These are phyloP conservation scores for Hylaea fasciaria DNA, from an alignment of 2,888 invertebrate genomes.

Conservation along the genomic window DNA sequence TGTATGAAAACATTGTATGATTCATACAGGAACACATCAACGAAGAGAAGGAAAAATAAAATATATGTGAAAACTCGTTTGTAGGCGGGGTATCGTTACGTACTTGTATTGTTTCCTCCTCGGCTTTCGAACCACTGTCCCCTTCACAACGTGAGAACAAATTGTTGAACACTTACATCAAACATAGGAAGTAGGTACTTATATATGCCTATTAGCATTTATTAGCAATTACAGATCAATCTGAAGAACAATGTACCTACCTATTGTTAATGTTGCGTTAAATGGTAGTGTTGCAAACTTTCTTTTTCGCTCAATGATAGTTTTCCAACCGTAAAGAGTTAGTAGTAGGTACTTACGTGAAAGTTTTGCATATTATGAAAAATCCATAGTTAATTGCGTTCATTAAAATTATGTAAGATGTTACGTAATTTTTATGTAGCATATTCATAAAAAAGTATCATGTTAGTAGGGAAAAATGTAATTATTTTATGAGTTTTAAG, in stretches of 20 bases:
- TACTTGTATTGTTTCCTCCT: slow-evolving; percentile 28
- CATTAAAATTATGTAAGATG: slow-evolving; percentile 18
- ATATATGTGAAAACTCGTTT: slow-evolving; percentile 26
- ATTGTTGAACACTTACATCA: slow-evolving; percentile 25
- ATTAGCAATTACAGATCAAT: slow-evolving; percentile 29
- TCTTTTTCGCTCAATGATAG: slow-evolving; percentile 19
- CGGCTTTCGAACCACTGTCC: slow-evolving; percentile 27
- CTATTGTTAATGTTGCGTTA: slow-evolving; percentile 20
- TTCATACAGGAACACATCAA: slow-evolving; percentile 2
- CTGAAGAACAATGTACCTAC: slow-evolving; percentile 21
- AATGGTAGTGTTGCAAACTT: slow-evolving; percentile 11
- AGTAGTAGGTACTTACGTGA: too few relatives aligned
- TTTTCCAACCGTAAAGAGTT: slow-evolving; percentile 19
- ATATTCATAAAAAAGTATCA: slow-evolving; percentile 20
- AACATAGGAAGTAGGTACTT: slow-evolving; percentile 31
- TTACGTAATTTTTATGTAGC: slow-evolving; percentile 17
- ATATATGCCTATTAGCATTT: slow-evolving; percentile 29
- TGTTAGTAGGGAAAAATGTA: background rate
- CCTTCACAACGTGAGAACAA: slow-evolving; percentile 32
- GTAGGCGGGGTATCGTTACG: slow-evolving; percentile 21
- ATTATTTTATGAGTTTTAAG: slow-evolving; percentile 18
- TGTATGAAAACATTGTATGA: too few relatives aligned
- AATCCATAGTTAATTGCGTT: slow-evolving; percentile 13
- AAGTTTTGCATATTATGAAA: slow-evolving; percentile 20
- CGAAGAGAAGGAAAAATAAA: slow-evolving; percentile 20